Evolutionary conservation across 1,140 invertebrate genomes (phyloP).

Genomic region (Trinorchestia longiramus): DNA sequence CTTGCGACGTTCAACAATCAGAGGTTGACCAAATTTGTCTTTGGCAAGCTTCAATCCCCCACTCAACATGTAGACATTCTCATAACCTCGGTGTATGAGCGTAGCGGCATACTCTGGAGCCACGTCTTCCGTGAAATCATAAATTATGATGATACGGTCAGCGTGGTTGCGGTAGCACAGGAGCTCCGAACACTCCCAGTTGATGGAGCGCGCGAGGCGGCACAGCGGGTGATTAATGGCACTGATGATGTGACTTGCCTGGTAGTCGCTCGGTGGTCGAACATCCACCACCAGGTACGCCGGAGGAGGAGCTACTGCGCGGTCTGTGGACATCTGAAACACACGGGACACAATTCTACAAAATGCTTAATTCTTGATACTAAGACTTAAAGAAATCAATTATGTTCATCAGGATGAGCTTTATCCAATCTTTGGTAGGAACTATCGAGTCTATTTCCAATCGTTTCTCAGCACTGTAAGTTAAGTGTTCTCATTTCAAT

Average conservation of each 20-base stretch:
- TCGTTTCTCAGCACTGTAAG: neutral
- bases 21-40: slow-evolving; percentile 62
- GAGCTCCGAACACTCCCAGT: slow-evolving; percentile 72
- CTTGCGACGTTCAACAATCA: slow-evolving; percentile 44
- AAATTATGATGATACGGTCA: slow-evolving; percentile 73
- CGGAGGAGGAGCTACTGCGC: neutral
- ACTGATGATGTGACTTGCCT: slow-evolving; percentile 71
- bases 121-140: slow-evolving; percentile 73
- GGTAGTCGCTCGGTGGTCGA: slow-evolving; percentile 71
- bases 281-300: slow-evolving; percentile 74
- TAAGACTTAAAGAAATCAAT: neutral
- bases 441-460: neutral
- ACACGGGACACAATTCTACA: neutral
- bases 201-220: slow-evolving; percentile 70
- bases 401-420: neutral
- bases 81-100: slow-evolving; percentile 73
- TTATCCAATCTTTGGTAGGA: no score
- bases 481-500: neutral
- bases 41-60: slow-evolving; percentile 70
- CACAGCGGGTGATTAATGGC: slow-evolving; percentile 71
- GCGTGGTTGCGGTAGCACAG: slow-evolving; percentile 71
- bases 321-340: neutral
- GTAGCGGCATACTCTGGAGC: slow-evolving; percentile 71
- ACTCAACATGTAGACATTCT: slow-evolving; percentile 74
- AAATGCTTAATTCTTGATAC: neutral